Base-by-base conservation (phyloP, 2,797 vertebrate genomes). In the Amniataba percoides region DNA sequence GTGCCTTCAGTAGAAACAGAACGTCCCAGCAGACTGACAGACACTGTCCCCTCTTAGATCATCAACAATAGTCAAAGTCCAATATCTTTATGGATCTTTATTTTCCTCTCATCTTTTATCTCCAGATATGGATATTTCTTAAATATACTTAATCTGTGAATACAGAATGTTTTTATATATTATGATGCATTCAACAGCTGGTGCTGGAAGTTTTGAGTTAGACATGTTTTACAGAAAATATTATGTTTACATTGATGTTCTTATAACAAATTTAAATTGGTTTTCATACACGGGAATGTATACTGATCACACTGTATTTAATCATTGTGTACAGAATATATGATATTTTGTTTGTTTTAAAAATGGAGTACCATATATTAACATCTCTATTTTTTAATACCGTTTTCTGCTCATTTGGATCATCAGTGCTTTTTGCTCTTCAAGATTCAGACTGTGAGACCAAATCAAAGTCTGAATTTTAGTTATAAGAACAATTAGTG, bases 261-360 rank as follows among this genome's bases (percentile, higher is more conserved):
- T 74, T 82, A 87, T 84, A 85, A 81, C 60, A 85, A 88, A 82
- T 85, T 82, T 66, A 77, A 76, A 84, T 88, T 91, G 79, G 66
- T 94, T 92, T 81, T 88, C 82, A 90, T 93, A 90, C 87, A 91
- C 88, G 87, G 89, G 92, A 95, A 94, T 95, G 92, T 94, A 94
- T 95, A 93, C 84, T 84, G 93, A 89, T 87, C 88, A 94, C 93
- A 95, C 90, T 95, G 91, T 95, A 93, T 95, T 92, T 94, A 94
- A 95, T 95, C 95, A 82, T 88, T 86, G 74, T 95, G 93, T 95
- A 95, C 90, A 95, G 86, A 92, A 80, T 83, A 80, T 91, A 85
- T 87, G 34, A 74, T 91, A 80, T 87, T 83, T 86, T 78, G 34
- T 83, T 84, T 76, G 75, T 83, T 87, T 90, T 86, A 72, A 77